Evolutionary conservation across 1,140 invertebrate species (phyloP), one percentile per base, ranked within the genome.

Genomic region (Bombus vancouverensis): DNA sequence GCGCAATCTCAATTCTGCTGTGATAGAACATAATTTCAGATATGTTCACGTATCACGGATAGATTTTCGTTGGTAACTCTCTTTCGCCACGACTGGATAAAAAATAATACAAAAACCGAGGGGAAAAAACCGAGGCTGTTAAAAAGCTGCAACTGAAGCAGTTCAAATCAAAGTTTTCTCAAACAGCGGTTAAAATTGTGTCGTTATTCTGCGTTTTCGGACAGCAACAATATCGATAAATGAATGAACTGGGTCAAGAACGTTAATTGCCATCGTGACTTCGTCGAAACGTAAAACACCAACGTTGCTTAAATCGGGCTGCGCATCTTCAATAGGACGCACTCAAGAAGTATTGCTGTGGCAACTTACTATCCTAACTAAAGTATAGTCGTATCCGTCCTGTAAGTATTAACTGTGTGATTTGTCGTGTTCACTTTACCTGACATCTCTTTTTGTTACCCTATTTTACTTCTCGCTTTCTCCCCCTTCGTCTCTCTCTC

Each of bases 341-440:
- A 74, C 66, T 77, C 66, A 66, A 62, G 76, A 86, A 74, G 72
- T 18, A 22, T 34, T 37, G 13, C 18, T 22, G 59, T 66, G 74
- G 83, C 81, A 22, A 59, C 57, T 59, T 85, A 82, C 65, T 73
- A 32, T 22, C 34, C 34, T 77, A 4, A 53, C 18, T 53, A 12
- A 87, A 87, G 77, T 39, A 42, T 78, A 73, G n/a, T 80, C 28
- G n/a, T 42, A 71, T 81, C 44, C 72, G 25, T 72, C 37, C 59
- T 68, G 22, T 15, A 74, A 25, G 53, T 80, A 88, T 89, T 76
- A 88, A 71, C 74, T 37, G 37, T 25, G 71, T 71, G 78, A 89
- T 88, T 86, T 88, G 79, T 87, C 81, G 62, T 22, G 65, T 66
- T 70, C 70, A n/a, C 62, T 82, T 72, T 44, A 34, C 59, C 12